Evolutionary conservation across 2,888 invertebrate genomes (phyloP), one percentile per base, ranked within the genome.

Genomic region (Marronus borbonicus): DNA sequence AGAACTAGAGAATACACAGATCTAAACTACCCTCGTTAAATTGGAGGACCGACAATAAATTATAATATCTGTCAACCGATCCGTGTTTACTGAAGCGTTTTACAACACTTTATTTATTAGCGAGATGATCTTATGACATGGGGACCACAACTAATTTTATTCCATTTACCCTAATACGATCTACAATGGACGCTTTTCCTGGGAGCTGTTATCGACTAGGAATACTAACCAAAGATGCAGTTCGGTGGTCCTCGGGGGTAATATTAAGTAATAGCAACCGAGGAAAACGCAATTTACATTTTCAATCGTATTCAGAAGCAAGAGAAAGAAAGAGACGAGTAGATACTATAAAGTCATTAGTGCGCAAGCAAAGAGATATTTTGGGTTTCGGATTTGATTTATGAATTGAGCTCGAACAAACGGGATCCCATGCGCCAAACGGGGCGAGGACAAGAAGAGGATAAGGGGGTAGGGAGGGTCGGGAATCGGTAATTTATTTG

Each of bases 401-500:
- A 72, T 72, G 72, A 72, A 72, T 72, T 24, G 72, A 60, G 50
- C n/a, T 20, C 17, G 20, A 8, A 58, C 55, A 20, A 44, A 20
- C 52, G 31, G 50, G 68, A 31, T 12, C 64, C 36, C 64, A 31
- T 17, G 66, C 7, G 60, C 31, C 31, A 36, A 36, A 36, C 31
- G 5, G 31, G 31, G 31, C 31, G 5, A 5, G 31, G 24, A 24
- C 24, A 24, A 36, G 31, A 5, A 17, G 60, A 12, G 12, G 14
- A 14, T 28, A 28, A 2, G 3, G 20, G 60, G 8, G 31, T 10
- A 31, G 62, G 36, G 31, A 62, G 14, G 12, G 49, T 58, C 28
- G 31, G 58, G 39, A 58, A 58, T 58, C 39, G 55, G 79, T 83
- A 83, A 84, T 83, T 83, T 83, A 84, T 84, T 83, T 83, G 78